Evolutionary conservation across 1,140 invertebrate species (phyloP).

Genomic region (Drosophila teissieri): DNA sequence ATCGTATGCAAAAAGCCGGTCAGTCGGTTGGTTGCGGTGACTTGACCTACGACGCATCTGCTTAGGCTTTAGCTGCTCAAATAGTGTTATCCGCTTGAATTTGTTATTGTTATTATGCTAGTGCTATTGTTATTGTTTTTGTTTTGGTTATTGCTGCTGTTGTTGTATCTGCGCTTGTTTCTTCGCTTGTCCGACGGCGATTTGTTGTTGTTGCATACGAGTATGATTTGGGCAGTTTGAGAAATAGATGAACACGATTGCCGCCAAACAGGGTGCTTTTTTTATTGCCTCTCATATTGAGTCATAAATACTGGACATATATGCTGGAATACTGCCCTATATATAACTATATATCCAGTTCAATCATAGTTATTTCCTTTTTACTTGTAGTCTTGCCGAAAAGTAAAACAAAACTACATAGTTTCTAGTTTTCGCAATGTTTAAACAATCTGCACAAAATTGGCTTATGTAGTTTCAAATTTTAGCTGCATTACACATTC

Average conservation of each 20-base stretch:
- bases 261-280: constrained; percentile 25
- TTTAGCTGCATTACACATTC: too few relatives aligned
- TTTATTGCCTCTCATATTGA: not conserved
- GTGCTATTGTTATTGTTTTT: constrained; percentile 43
- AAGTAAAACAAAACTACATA: too few relatives aligned
- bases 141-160: constrained; percentile 24
- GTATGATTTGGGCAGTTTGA: constrained; percentile 47
- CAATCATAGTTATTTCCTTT: too few relatives aligned
- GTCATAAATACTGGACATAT: too few relatives aligned
- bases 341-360: too few relatives aligned
- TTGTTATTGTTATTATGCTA: constrained; percentile 35
- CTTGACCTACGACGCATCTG: constrained; percentile 51
- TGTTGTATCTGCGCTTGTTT: constrained; percentile 5
- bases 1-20: constrained; percentile 80
- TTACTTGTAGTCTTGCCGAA: too few relatives aligned
- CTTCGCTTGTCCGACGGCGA: constrained; percentile 13
- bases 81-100: constrained; percentile 24
- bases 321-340: too few relatives aligned
- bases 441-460: too few relatives aligned
- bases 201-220: constrained; percentile 63
- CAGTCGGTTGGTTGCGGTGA: constrained; percentile 47
- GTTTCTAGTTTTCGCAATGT: too few relatives aligned
- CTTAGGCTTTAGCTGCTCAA: constrained; percentile 42
- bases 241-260: constrained; percentile 31
- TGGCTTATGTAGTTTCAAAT: too few relatives aligned